Evolutionary conservation across 2,888 invertebrate species (phyloP).

Genomic region (Drosophila emarginata): DNA sequence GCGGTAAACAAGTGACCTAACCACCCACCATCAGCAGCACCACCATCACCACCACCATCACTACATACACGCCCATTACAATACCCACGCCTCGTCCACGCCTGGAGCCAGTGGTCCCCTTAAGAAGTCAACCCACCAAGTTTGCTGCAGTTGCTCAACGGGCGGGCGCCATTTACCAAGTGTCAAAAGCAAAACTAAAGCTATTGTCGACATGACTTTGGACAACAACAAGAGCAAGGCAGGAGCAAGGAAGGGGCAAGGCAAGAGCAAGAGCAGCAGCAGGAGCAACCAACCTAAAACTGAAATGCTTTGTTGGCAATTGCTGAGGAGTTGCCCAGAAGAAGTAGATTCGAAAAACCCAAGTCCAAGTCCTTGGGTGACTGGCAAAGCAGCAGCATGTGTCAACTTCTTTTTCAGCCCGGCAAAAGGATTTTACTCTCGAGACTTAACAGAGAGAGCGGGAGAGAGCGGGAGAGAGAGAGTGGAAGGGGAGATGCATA

Average conservation of each 20-base stretch:
- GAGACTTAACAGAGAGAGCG: background rate
- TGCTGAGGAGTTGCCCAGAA: slow-evolving; percentile 72
- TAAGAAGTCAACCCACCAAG: slow-evolving; percentile 42
- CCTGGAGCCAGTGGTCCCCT: slow-evolving; percentile 25
- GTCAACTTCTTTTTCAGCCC: slow-evolving; percentile 62
- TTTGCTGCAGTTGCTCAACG: slow-evolving; percentile 73
- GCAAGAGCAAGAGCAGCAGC: slow-evolving; percentile 9
- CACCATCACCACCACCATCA: slow-evolving; percentile 17
- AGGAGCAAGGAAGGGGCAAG: slow-evolving; percentile 18
- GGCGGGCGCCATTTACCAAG: slow-evolving; percentile 80
- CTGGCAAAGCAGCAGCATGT: slow-evolving; percentile 56
- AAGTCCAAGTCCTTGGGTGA: slow-evolving; percentile 46
- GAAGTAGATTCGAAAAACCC: background rate
- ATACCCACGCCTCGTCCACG: slow-evolving; percentile 13
- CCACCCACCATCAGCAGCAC: slow-evolving; percentile 30
- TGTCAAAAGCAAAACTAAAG: slow-evolving; percentile 82
- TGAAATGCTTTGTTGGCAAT: slow-evolving; percentile 78
- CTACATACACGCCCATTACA: slow-evolving; percentile 6
- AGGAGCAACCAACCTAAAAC: slow-evolving; percentile 54
- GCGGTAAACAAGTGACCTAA: slow-evolving; percentile 69
- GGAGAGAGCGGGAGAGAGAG: background rate
- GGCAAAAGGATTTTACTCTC: slow-evolving; percentile 39
- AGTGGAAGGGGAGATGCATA: slow-evolving; percentile 25
- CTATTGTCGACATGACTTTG: slow-evolving; percentile 80
- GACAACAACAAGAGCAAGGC: slow-evolving; percentile 63